Evolutionary conservation across 2,113 vertebrate species (phyloP).

Genomic region (Phocoena phocoena): DNA sequence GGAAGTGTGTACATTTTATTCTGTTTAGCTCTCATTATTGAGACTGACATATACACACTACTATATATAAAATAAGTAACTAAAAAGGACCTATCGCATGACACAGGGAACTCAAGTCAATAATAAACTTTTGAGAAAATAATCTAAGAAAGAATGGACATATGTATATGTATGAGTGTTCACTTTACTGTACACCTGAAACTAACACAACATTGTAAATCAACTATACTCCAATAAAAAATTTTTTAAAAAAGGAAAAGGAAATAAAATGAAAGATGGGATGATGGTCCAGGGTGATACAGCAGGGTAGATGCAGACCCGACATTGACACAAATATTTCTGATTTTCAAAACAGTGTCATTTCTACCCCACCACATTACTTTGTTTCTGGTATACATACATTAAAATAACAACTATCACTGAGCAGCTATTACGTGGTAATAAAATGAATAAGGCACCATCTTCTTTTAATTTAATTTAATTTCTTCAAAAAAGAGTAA

Average conservation of each 20-base stretch:
- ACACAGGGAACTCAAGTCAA: neutral
- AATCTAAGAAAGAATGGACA: neutral
- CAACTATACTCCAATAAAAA: neutral
- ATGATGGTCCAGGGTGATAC: neutral
- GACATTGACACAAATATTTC: neutral
- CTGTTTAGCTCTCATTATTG: neutral
- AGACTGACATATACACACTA: neutral
- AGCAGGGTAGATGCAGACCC: neutral
- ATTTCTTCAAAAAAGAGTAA: neutral
- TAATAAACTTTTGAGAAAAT: neutral
- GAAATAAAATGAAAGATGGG: neutral
- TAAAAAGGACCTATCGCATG: neutral
- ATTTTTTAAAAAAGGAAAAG: no score
- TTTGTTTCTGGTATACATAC: neutral
- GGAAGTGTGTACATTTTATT: neutral
- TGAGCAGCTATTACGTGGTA: neutral
- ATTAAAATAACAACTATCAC: neutral
- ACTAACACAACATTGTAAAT: neutral
- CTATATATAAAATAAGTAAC: fast-evolving
- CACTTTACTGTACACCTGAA: neutral
- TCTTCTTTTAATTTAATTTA: neutral
- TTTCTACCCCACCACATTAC: neutral
- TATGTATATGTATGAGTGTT: neutral
- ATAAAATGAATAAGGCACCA: neutral
- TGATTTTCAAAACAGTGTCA: neutral